Percentiles rank a stretch among this genome's conserved stretches.
Evolutionary conservation across 2,113 vertebrate species (phyloP).

Genomic region (Pycnonotus jocosus): DNA sequence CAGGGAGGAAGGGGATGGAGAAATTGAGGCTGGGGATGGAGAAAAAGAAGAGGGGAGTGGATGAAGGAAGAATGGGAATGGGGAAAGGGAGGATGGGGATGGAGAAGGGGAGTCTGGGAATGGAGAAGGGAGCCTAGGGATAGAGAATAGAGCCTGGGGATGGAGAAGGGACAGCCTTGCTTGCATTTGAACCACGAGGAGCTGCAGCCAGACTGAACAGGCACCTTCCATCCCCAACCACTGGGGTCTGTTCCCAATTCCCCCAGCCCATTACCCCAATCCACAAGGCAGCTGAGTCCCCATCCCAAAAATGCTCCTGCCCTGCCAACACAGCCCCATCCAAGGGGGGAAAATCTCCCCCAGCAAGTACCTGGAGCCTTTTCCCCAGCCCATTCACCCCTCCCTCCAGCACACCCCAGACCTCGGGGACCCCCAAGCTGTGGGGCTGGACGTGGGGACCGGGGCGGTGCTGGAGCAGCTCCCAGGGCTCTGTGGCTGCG

Average conservation of each 20-base stretch:
- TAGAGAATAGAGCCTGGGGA: neutral
- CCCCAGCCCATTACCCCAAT: neutral
- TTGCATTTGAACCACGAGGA: neutral
- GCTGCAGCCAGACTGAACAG: neutral
- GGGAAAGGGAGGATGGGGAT: accelerated
- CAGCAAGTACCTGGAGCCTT: neutral
- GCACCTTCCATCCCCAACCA: neutral
- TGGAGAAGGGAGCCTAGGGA: neutral
- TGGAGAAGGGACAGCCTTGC: neutral
- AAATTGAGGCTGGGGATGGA: accelerated
- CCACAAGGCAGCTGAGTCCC: accelerated
- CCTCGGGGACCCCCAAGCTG: accelerated
- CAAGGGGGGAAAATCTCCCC: neutral
- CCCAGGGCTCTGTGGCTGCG: accelerated
- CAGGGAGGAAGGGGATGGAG: neutral
- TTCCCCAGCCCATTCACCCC: neutral
- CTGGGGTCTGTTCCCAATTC: accelerated
- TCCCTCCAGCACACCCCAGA: neutral
- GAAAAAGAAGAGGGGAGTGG: accelerated
- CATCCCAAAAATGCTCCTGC: neutral
- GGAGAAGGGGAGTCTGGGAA: no score
- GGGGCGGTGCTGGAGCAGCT: neutral
- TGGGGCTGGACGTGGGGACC: accelerated
- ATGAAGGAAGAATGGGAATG: accelerated
- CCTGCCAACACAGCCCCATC: neutral